Evolutionary conservation across 2,888 invertebrate genomes (phyloP).

Genomic region (Helicoverpa assulta): DNA sequence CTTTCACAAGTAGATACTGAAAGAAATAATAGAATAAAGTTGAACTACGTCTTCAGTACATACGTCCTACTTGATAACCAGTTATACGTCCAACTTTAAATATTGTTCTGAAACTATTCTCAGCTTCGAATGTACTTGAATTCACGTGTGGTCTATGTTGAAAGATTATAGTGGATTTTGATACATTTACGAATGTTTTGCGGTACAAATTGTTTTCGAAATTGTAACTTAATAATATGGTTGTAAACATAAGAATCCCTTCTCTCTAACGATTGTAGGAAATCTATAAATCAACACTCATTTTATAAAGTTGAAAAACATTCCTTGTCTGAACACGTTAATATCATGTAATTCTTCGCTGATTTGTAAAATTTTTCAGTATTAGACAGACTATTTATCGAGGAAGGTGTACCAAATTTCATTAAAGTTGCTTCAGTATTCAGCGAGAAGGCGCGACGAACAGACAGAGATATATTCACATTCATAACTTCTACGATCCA

Average conservation of each 20-base stretch:
- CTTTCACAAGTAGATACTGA: too few relatives aligned
- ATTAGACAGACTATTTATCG: too few relatives aligned
- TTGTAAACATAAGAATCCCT: too few relatives aligned
- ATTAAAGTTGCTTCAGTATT: neutral
- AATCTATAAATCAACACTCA: too few relatives aligned
- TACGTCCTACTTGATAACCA: constrained; percentile 23
- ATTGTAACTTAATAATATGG: too few relatives aligned
- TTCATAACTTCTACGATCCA: too few relatives aligned
- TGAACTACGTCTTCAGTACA: neutral
- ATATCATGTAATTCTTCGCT: too few relatives aligned
- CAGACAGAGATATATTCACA: neutral
- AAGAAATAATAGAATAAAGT: neutral
- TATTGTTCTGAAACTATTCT: constrained; percentile 59
- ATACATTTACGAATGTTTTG: neutral
- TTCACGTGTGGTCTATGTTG: constrained; percentile 10
- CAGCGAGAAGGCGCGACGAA: neutral
- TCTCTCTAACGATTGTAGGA: too few relatives aligned
- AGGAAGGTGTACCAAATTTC: too few relatives aligned
- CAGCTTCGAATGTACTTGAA: constrained; percentile 40
- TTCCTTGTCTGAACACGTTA: too few relatives aligned
- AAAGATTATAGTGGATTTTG: neutral
- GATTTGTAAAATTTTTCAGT: too few relatives aligned
- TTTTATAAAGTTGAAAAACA: too few relatives aligned
- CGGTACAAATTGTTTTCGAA: neutral
- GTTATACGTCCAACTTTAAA: constrained; percentile 51